A percentile compares a stretch with the other conserved stretches of the same genome.
These are phyloP conservation scores for Amazona guildingii DNA, from an alignment of 2,113 vertebrate genomes.

Conservation along the genomic window DNA sequence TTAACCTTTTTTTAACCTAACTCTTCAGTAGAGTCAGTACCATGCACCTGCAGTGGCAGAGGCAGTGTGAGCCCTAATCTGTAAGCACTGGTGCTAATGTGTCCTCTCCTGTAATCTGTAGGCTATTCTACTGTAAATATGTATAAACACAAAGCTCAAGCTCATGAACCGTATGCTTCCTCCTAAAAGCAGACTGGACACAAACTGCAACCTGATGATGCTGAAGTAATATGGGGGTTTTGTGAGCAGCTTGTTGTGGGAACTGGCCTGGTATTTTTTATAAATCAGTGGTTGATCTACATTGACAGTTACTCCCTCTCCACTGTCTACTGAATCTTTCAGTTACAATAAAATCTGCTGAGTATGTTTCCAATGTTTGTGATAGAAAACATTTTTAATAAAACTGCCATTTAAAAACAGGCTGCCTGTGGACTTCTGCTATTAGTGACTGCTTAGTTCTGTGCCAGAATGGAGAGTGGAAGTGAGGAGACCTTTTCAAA, in stretches of 20 bases:
- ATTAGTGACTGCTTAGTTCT: not conserved
- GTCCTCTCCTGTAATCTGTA: slow-evolving; percentile 16
- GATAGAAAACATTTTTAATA: slow-evolving; percentile 66
- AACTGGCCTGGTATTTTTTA: not conserved
- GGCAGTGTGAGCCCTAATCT: not conserved
- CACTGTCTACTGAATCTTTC: not conserved
- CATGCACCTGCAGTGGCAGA: slow-evolving; percentile 9
- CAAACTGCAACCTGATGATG: not conserved
- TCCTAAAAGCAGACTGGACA: not conserved
- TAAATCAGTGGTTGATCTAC: not conserved
- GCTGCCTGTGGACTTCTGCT: not conserved
- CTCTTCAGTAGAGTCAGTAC: not conserved
- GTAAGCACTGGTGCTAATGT: slow-evolving; percentile 64
- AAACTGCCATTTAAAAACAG: slow-evolving; percentile 49
- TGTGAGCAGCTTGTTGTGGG: not conserved
- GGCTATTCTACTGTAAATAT: slow-evolving; percentile 30
- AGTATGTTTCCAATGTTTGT: slow-evolving; percentile 52
- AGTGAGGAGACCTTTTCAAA: not conserved
- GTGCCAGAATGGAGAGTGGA: not conserved
- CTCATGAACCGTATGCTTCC: not conserved
- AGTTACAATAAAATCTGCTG: slow-evolving; percentile 29
- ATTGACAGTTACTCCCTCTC: not conserved
- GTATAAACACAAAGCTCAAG: not conserved
- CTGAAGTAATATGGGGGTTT: not conserved
- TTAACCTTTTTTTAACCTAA: slow-evolving; percentile 40